Base-by-base conservation (phyloP, 2,888 invertebrate species). In the Apomyelois bistriatella region DNA sequence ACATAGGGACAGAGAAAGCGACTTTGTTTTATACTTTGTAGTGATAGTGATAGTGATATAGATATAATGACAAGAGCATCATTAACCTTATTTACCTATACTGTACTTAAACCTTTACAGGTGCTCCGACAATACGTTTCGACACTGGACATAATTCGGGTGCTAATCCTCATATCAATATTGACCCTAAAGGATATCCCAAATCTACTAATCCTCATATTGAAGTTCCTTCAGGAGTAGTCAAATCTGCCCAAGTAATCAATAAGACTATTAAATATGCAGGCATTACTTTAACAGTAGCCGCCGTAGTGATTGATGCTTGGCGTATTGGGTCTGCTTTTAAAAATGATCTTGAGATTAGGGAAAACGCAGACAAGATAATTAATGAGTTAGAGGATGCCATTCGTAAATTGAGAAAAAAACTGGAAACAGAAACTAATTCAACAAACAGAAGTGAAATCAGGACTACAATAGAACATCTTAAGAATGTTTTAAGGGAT, bases 221-320 rank as follows among this genome's bases (percentile, higher is more conserved):
- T 30, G 35, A 46, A 32, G 35, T 46, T 30, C 35, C 46, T 46
- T 30, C 35, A 46, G 30, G n/a, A 46, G 30, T 46, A 9, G 13
- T 46, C 30, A 4, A 16, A 32, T 46, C 12, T 5, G 46, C 46
- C 10, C 1, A 41, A 41, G 17, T 46, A 28, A 46, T 46, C 46
- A 46, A 46, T 30, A 46, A 46, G 46, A 46, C 46, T 16, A 46
- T 46, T 28, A 46, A 46, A 30, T 46, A 46, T 32, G 46, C 46
- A 30, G 46, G 46, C 16, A 46, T 46, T 32, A 46, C 46, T 30
- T 46, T 46, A 46, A 46, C 46, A 46, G 46, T 46, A 46, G 46
- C 46, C 46, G 46, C 46, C 46, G 46, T 46, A 15, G 46, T 30
- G 46, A 46, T 46, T 16, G 46, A 46, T 12, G 30, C 46, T 46